A percentile compares a stretch with the other conserved stretches of the same genome.
Conservation (phyloP, 2,888 invertebrate species). For the Lasioglossum vierecki region DNA sequence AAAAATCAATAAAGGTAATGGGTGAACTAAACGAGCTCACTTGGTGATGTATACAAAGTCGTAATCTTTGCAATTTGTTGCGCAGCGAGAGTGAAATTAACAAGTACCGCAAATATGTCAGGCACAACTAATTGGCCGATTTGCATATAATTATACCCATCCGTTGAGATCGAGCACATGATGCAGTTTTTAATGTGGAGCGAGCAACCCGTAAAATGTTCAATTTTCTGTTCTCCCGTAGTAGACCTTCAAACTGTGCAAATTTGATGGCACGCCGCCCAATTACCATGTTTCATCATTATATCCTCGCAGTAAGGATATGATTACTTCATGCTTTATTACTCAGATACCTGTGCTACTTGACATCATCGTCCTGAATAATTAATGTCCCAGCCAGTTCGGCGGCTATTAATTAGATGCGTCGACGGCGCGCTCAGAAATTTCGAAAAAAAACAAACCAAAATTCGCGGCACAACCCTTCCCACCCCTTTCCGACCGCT, state of each 20-base stretch:
- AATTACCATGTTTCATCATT: slow-evolving; percentile 68
- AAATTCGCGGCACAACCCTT: background rate
- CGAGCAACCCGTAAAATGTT: slow-evolving; percentile 71
- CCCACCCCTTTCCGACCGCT: background rate
- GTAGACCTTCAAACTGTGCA: slow-evolving; percentile 67
- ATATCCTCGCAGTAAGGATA: slow-evolving; percentile 59
- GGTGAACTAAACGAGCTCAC: slow-evolving; percentile 61
- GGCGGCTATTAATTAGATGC: slow-evolving; percentile 47
- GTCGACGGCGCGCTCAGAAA: slow-evolving; percentile 15
- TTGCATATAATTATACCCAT: slow-evolving; percentile 71
- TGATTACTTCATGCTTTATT: slow-evolving; percentile 69
- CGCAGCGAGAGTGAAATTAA: slow-evolving; percentile 69
- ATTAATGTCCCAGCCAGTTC: slow-evolving; percentile 56
- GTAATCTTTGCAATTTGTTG: slow-evolving; percentile 71
- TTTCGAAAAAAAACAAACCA: slow-evolving; percentile 11
- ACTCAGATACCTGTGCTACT: slow-evolving; percentile 65
- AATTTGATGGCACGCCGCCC: slow-evolving; percentile 64
- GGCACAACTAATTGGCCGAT: slow-evolving; percentile 72
- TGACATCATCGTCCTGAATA: slow-evolving; percentile 62
- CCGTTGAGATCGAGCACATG: slow-evolving; percentile 67
- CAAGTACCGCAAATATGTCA: slow-evolving; percentile 72
- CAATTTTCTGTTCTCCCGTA: slow-evolving; percentile 67
- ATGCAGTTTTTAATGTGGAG: slow-evolving; percentile 68
- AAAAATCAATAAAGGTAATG: slow-evolving; percentile 61
- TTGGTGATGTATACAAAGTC: slow-evolving; percentile 62